These are phyloP conservation scores for Agrochola macilenta DNA, from an alignment of 2,888 invertebrate species.

Conservation along the genomic window DNA sequence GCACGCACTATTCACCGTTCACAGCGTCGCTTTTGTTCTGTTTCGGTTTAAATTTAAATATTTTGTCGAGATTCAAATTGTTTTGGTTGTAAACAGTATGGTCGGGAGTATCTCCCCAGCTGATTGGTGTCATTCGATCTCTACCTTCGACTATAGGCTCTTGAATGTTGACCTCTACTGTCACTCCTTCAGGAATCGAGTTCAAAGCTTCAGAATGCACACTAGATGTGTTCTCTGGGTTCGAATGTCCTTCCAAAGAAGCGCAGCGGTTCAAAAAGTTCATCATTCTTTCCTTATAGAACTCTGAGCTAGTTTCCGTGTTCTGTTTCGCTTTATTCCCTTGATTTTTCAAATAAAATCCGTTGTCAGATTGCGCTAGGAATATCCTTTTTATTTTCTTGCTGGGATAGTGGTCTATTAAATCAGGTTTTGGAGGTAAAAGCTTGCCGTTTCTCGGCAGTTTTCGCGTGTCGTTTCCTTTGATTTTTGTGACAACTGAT, in stretches of 20 bases:
- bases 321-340: conserved; percentile 86
- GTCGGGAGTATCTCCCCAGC: conserved; percentile 86
- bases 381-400: conserved; percentile 90
- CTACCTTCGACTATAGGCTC: conserved; percentile 49
- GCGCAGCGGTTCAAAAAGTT: conserved; percentile 85
- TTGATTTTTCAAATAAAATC: conserved; percentile 85
- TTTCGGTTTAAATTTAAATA: conserved; percentile 81
- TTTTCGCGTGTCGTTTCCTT: conserved; percentile 87
- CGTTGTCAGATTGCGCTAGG: conserved; percentile 83
- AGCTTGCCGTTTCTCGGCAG: conserved; percentile 83
- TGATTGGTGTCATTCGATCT: conserved; percentile 77
- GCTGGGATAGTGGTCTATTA: conserved; percentile 89
- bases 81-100: conserved; percentile 88
- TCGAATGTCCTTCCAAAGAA: conserved; percentile 80
- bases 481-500: conserved; percentile 89
- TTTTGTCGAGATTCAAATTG: conserved; percentile 85
- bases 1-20: conserved; percentile 53
- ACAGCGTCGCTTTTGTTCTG: conserved; percentile 61
- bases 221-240: conserved; percentile 81
- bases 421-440: conserved; percentile 87
- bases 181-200: conserved; percentile 78
- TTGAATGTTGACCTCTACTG: conserved; percentile 69
- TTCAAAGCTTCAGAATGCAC: conserved; percentile 82
- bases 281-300: conserved; percentile 87
- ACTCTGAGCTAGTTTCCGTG: conserved; percentile 86